Evolutionary conservation across 2,797 vertebrate species (phyloP).

Genomic region (Argentina silus): DNA sequence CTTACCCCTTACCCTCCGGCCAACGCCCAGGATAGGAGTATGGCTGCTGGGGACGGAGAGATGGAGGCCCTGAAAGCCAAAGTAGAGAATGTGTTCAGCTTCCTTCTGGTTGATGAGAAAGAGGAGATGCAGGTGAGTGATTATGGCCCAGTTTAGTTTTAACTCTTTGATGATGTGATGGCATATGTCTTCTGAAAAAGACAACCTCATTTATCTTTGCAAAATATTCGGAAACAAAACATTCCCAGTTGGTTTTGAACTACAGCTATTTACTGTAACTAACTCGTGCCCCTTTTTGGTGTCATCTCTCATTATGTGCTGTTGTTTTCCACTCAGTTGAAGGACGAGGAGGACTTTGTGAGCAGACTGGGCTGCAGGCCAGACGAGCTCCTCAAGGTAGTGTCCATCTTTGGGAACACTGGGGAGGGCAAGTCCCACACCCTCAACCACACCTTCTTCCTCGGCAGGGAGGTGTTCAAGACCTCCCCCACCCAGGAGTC

Average conservation of each 20-base stretch:
- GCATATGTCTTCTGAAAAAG: too few species aligned
- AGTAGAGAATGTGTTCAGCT: conserved; percentile 91
- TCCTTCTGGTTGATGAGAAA: conserved; percentile 94
- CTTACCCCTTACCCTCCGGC: conserved; percentile 82
- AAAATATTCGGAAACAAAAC: too few species aligned
- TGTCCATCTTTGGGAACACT: conserved; percentile 98
- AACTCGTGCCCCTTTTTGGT: too few species aligned
- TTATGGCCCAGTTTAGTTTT: too few species aligned
- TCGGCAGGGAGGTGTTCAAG: conserved; percentile 95
- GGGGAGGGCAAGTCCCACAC: conserved; percentile 99
- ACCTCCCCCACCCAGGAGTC: conserved; percentile 97
- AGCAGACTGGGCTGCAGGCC: conserved; percentile 86
- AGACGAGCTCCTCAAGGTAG: conserved; percentile 95
- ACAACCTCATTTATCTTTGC: too few species aligned
- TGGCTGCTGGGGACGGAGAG: conserved; percentile 74
- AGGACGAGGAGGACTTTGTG: conserved; percentile 92
- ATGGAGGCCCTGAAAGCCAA: conserved; percentile 82
- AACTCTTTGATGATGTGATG: too few species aligned
- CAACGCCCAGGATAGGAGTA: conserved; percentile 74
- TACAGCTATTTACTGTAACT: too few species aligned
- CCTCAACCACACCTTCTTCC: conserved; percentile 98
- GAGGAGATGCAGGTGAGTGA: conserved; percentile 93
- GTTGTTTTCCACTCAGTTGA: conserved; percentile 77
- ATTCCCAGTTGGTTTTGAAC: too few species aligned
- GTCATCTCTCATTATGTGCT: too few species aligned